A percentile compares a stretch with the other conserved stretches of the same genome.
Conservation (phyloP, 2,888 invertebrate genomes). For the Ophioninae sp. region DNA sequence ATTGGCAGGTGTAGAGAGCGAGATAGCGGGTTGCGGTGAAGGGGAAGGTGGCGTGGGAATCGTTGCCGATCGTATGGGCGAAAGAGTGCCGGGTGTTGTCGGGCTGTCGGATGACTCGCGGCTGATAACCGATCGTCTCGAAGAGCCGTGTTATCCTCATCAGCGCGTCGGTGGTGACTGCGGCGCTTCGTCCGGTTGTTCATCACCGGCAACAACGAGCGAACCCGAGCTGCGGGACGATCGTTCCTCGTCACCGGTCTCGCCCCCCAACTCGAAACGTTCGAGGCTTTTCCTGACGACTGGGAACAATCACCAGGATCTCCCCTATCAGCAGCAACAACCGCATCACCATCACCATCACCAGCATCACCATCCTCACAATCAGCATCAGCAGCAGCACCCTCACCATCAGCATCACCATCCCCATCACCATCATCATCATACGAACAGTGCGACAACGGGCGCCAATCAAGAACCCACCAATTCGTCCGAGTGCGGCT, state of each 20-base stretch:
- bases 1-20: slow-evolving; percentile 74
- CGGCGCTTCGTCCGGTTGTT: slow-evolving; percentile 79
- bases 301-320: slow-evolving; percentile 57
- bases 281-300: slow-evolving; percentile 69
- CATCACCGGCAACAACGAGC: slow-evolving; percentile 77
- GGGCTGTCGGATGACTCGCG: slow-evolving; percentile 72
- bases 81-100: slow-evolving; percentile 80
- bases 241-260: slow-evolving; percentile 78
- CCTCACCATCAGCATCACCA: slow-evolving; percentile 69
- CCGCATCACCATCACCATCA: slow-evolving; percentile 56
- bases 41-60: slow-evolving; percentile 40
- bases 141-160: slow-evolving; percentile 77
- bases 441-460: slow-evolving; percentile 54
- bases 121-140: slow-evolving; percentile 81
- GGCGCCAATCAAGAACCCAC: slow-evolving; percentile 52
- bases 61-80: slow-evolving; percentile 57
- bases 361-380: slow-evolving; percentile 48
- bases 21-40: slow-evolving; percentile 55
- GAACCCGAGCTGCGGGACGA: slow-evolving; percentile 80
- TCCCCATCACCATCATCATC: slow-evolving; percentile 71
- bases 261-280: slow-evolving; percentile 74
- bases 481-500: slow-evolving; percentile 88
- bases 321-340: slow-evolving; percentile 60
- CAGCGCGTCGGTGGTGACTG: slow-evolving; percentile 80
- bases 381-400: slow-evolving; percentile 68